Evolutionary conservation across 2,888 invertebrate species (phyloP), one percentile per base, ranked within the genome.

Genomic region (Drosophila pegasa): DNA sequence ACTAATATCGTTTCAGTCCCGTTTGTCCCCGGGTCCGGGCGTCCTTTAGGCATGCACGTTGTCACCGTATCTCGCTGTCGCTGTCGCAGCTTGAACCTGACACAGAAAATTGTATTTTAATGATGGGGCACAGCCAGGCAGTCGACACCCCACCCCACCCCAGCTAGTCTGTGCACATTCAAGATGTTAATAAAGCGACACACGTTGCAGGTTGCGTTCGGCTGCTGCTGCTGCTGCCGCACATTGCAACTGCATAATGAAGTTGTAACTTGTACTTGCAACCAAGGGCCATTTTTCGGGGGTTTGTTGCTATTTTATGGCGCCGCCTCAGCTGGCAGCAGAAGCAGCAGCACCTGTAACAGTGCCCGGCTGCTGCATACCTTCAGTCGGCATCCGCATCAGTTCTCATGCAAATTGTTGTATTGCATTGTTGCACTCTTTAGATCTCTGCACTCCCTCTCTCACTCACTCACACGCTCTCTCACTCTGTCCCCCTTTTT

Each of bases 81-180:
- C 69, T 84, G 50, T 50, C 16, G 81, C 75, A 73, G 85, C 88
- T 87, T 89, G 89, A 89, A 86, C 83, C 88, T 89, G 85, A 89
- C 85, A 89, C 88, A 86, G 77, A 86, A 89, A 86, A 86, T 87
- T 86, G 89, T 88, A 74, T 89, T 86, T 86, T 86, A 86, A 86
- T 86, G 85, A 86, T 78, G 88, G 89, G 78, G 65, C 76, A 87
- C 75, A 58, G 63, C 52, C 40, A 55, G n/a, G 43, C 67, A 35
- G 22, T 6, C 59, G 52, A 40, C 69, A 58, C 52, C 64, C n/a
- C 2, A 37, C 18, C 8, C 29, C 14, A n/a, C 40, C 2, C 22
- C 16, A 4, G 25, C 9, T 0, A 20, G 38, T n/a, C 35, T n/a
- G 27, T n/a, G 37, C 50, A 37, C 60, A 68, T 70, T 72, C 80